phyloP scores from a whole-genome alignment of 2,113 vertebrate species.

The Cyanoramphus novaezelandiae region DNA sequence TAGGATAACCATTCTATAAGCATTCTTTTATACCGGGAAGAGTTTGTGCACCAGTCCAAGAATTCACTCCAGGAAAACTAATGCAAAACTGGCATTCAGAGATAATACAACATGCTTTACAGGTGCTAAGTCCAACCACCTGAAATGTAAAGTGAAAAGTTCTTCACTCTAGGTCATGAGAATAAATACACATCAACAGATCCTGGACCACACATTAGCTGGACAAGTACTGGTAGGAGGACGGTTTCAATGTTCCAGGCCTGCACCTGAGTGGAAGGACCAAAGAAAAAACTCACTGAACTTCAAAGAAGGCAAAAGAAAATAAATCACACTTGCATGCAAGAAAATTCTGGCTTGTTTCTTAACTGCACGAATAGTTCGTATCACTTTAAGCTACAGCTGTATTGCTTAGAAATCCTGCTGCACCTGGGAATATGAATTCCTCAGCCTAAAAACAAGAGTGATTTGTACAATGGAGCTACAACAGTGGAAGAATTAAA shows the following conservation, averaged over 20 bases:
- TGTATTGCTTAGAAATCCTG: neutral
- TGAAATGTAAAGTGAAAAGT: neutral
- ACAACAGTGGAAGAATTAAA: neutral
- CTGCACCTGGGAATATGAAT: neutral
- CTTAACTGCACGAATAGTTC: neutral
- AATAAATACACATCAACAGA: conserved; percentile 10
- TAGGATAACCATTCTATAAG: neutral
- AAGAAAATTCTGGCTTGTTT: neutral
- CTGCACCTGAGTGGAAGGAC: neutral
- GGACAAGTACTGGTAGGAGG: neutral
- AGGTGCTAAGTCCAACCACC: neutral
- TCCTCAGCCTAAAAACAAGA: neutral
- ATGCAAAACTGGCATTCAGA: neutral
- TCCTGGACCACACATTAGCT: neutral
- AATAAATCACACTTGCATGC: neutral
- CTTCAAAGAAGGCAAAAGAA: neutral
- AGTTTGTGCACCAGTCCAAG: neutral
- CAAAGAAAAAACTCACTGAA: neutral
- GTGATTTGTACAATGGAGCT: neutral
- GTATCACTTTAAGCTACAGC: neutral
- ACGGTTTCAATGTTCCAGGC: neutral
- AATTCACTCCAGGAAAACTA: neutral
- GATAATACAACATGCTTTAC: neutral
- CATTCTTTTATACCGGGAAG: neutral
- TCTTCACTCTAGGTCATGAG: conserved; percentile 11